Percentiles rank a stretch among this genome's conserved stretches.
Evolutionary conservation across 1,140 invertebrate species (phyloP).

Genomic region (Tribolium madens): DNA sequence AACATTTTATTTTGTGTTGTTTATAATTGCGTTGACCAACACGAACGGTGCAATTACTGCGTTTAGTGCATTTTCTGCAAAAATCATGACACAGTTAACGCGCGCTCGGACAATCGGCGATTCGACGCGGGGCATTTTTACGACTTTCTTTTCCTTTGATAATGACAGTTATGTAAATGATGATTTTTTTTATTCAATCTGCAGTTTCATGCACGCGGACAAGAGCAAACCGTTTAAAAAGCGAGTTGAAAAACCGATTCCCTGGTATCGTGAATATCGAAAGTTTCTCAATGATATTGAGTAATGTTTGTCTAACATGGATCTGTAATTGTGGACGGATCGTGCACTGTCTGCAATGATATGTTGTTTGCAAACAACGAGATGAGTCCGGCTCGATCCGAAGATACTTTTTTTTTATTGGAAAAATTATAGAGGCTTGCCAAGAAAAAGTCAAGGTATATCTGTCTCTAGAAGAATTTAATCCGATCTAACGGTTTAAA

Average conservation of each 20-base stretch:
- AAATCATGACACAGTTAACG: constrained; percentile 12
- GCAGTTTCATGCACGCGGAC: not conserved
- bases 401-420: constrained; percentile 9
- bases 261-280: constrained; percentile 51
- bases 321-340: constrained; percentile 49
- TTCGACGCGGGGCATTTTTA: constrained; percentile 12
- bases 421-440: constrained; percentile 17
- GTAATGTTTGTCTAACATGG: constrained; percentile 49
- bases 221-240: constrained; percentile 9
- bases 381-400: constrained; percentile 15
- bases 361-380: constrained; percentile 40
- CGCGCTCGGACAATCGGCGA: too few species aligned
- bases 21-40: constrained; percentile 32
- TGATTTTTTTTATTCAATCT: not conserved
- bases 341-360: constrained; percentile 46
- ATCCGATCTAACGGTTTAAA: constrained; percentile 29
- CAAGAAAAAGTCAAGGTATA: constrained; percentile 37
- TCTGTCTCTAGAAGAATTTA: not conserved
- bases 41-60: not conserved
- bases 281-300: constrained; percentile 49
- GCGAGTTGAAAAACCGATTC: constrained; percentile 33
- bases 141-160: constrained; percentile 10
- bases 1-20: constrained; percentile 36
- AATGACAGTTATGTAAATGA: constrained; percentile 20
- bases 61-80: constrained; percentile 14